Percentiles rank a stretch among this genome's conserved stretches.
phyloP scores from a whole-genome alignment of 2,888 invertebrate species.

The Leucoma salicis region DNA sequence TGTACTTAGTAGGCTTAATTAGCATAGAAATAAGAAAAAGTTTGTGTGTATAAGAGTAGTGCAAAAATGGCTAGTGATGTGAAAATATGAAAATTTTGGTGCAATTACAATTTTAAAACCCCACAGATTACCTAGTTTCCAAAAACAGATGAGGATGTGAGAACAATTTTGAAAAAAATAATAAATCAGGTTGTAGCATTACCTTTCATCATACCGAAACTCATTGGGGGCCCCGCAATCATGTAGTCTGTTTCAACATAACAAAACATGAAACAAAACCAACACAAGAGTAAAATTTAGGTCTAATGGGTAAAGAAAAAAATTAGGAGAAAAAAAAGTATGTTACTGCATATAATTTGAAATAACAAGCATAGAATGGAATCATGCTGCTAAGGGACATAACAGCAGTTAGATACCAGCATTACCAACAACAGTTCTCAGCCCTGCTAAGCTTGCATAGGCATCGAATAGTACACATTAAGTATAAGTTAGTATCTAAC shows the following conservation, averaged over 20 bases:
- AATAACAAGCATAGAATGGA: slow-evolving; percentile 66
- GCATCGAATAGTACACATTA: slow-evolving; percentile 52
- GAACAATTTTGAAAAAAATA: slow-evolving; percentile 66
- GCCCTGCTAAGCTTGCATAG: slow-evolving; percentile 68
- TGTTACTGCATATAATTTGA: slow-evolving; percentile 55
- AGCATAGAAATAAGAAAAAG: slow-evolving; percentile 35
- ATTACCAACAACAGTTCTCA: slow-evolving; percentile 55
- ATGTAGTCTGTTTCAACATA: slow-evolving; percentile 84
- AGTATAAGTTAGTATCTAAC: slow-evolving; percentile 73
- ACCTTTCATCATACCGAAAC: slow-evolving; percentile 94
- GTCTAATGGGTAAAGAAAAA: slow-evolving; percentile 71
- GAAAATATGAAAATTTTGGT: slow-evolving; percentile 58
- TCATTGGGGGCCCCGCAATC: slow-evolving; percentile 91
- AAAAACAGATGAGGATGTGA: slow-evolving; percentile 62
- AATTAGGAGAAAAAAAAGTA: slow-evolving; percentile 52
- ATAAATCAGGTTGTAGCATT: slow-evolving; percentile 77
- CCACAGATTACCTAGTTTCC: slow-evolving; percentile 70
- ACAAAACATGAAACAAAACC: slow-evolving; percentile 89
- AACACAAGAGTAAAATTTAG: slow-evolving; percentile 85
- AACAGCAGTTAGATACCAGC: slow-evolving; percentile 68
- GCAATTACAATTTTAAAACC: slow-evolving; percentile 61
- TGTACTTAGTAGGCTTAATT: slow-evolving; percentile 64
- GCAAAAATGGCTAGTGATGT: slow-evolving; percentile 61
- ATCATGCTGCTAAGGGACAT: slow-evolving; percentile 62
- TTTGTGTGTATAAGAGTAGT: slow-evolving; percentile 30